Evolutionary conservation across 2,797 vertebrate genomes (phyloP), one percentile per base, ranked within the genome.

Genomic region (Tapirus indicus): DNA sequence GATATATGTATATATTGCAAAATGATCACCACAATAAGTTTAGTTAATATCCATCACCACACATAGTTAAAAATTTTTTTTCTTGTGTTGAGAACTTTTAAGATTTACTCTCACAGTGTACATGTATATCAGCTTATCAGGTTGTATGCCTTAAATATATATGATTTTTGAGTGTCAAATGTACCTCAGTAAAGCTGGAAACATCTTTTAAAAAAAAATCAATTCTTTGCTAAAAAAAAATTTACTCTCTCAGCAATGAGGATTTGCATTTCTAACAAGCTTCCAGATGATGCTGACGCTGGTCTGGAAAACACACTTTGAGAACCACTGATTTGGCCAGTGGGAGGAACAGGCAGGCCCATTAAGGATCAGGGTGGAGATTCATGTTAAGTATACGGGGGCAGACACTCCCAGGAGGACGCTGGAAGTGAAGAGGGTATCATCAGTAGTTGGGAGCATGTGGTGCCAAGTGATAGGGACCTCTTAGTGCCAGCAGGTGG

Each of bases 271-370:
- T 71, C 78, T 78, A 60, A 72, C 7, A 86, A 47, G 38, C 21
- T 91, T 93, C 52, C 58, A 83, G 27, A 35, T 32, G 29, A 21
- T 78, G 27, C 5, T 80, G 27, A 49, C 47, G 44, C 64, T 54
- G 6, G 4, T 91, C 44, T 86, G 7, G 62, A 85, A 93, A 60
- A 44, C 69, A 60, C 4, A 35, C 9, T 71, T 79, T 79, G 75
- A 92, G 69, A 94, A n/a, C 62, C 29, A 11, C 1, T 92, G 52
- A 47, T 95, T 54, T 94, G 88, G 93, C 72, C 29, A 71, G 25
- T 66, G 52, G 38, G 62, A 75, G 32, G 54, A 77, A 27, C 2
- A 44, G 44, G 56, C 16, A 25, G 72, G 29, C 13, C 38, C 64
- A 9, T 52, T 49, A 47, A 41, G 66, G 75, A 66, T 80, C 74